phyloP scores from a whole-genome alignment of 2,888 invertebrate genomes.

The Agriopis marginaria region DNA sequence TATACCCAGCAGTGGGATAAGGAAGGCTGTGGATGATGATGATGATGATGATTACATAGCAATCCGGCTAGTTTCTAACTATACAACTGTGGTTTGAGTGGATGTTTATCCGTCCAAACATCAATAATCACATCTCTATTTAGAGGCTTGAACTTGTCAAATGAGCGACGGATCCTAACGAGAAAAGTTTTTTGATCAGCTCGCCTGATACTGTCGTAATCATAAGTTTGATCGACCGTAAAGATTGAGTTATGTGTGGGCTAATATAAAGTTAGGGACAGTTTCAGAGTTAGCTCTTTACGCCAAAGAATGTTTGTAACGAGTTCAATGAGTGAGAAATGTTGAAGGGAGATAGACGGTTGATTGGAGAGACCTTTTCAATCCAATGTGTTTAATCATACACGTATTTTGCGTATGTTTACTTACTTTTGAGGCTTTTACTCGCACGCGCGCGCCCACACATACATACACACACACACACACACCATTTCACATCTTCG shows the following conservation, averaged over 20 bases:
- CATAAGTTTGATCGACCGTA: constrained; percentile 56
- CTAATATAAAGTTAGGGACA: constrained; percentile 40
- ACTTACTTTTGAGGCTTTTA: no score
- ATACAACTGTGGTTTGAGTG: not conserved
- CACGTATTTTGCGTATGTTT: no score
- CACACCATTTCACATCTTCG: no score
- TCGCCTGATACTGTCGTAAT: constrained; percentile 55
- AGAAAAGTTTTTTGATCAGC: constrained; percentile 78
- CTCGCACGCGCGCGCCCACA: no score
- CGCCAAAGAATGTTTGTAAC: constrained; percentile 29
- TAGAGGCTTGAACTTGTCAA: constrained; percentile 66
- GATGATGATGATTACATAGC: no score
- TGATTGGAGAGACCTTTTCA: not conserved
- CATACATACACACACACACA: no score
- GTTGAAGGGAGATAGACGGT: not conserved
- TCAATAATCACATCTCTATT: constrained; percentile 22
- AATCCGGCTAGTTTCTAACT: not conserved
- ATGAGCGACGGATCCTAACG: constrained; percentile 70
- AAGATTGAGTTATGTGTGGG: constrained; percentile 52
- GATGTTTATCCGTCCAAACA: constrained; percentile 8
- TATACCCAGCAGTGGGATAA: no score
- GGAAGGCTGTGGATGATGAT: no score
- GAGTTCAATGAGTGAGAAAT: constrained; percentile 17
- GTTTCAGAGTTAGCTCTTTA: constrained; percentile 27
- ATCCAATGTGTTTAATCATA: not conserved